Base-by-base conservation (phyloP, 2,797 vertebrate species). In the Centropyge bicolor region DNA sequence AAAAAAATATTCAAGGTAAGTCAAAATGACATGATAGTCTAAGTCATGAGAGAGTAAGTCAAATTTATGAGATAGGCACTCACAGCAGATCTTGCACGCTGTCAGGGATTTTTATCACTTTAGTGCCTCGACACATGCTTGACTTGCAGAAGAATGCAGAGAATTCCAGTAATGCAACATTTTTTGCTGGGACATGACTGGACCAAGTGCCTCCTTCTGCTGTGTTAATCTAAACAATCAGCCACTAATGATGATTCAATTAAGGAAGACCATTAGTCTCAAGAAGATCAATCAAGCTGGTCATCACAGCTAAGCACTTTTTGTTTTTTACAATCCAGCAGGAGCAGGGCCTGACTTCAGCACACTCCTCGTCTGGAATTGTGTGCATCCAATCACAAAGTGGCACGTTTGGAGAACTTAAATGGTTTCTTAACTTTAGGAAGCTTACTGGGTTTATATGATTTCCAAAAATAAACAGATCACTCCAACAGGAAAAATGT, bases 301-400 rank as follows among this genome's bases (percentile, higher is more conserved):
- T 81, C 83, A 63, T 90, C 86, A 87, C 78, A 91, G 91, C 92
- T 81, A 93, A 95, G 94, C 92, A 92, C 86, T 94, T 94, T 92
- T 85, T 14, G 3, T 70, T 48, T 75, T 81, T 63, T 59, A 87
- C 81, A 83, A 86, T 85, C 88, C 59, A 88, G 89, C 86, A 71
- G 72, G 13, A 46, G 76, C 55, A 69, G 87, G 49, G 78, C 85
- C 92, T 92, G 90, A 93, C 90, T 89, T 93, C 91, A 94, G 93
- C 93, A 94, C 76, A 16, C 80, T 77, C 68, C 81, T 85, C 70
- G 61, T 73, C 81, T 80, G 78, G 73, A 31, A 84, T 40, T 45
- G 63, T 14, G 87, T 68, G 74, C 76, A 82, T 82, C 81, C 74
- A 85, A 89, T 91, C 89, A 85, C 82, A 81, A 84, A 87, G 84